A percentile compares a stretch with the other conserved stretches of the same genome.
These are phyloP conservation scores for Coracias cyanogaster DNA, from an alignment of 2,797 vertebrate genomes.

Conservation along the genomic window DNA sequence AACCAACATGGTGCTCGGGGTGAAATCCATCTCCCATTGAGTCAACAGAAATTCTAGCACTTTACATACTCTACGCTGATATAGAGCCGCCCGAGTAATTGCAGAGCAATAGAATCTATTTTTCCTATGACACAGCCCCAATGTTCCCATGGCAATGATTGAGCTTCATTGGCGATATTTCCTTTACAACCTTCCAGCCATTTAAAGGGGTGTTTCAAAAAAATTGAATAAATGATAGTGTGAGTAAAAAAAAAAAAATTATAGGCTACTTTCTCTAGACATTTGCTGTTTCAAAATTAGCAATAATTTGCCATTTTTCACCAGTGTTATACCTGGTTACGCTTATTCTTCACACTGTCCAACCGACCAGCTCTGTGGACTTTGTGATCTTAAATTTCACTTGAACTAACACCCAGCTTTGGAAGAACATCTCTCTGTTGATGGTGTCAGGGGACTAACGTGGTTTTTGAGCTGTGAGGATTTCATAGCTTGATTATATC, in stretches of 20 bases:
- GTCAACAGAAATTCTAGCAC: neutral
- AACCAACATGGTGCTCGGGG: neutral
- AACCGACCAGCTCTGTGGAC: neutral
- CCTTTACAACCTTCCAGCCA: neutral
- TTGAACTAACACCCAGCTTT: neutral
- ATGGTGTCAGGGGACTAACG: neutral
- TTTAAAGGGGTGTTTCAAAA: neutral
- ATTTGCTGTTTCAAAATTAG: neutral
- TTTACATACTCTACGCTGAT: accelerated
- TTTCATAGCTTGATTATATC: neutral
- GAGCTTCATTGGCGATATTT: neutral
- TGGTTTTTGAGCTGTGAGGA: neutral
- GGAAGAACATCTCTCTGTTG: neutral
- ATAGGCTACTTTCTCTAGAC: neutral
- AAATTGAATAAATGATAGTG: neutral
- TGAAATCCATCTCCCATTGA: neutral
- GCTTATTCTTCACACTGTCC: neutral
- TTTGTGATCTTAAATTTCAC: neutral
- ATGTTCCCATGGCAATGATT: neutral
- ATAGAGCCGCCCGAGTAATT: neutral
- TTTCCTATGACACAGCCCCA: neutral
- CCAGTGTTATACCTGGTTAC: neutral
- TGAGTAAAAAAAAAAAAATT: neutral
- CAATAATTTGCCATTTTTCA: neutral
- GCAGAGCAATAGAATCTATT: neutral